Evolutionary conservation across 1,140 invertebrate genomes (phyloP).

Genomic region (Eriosoma lanigerum): DNA sequence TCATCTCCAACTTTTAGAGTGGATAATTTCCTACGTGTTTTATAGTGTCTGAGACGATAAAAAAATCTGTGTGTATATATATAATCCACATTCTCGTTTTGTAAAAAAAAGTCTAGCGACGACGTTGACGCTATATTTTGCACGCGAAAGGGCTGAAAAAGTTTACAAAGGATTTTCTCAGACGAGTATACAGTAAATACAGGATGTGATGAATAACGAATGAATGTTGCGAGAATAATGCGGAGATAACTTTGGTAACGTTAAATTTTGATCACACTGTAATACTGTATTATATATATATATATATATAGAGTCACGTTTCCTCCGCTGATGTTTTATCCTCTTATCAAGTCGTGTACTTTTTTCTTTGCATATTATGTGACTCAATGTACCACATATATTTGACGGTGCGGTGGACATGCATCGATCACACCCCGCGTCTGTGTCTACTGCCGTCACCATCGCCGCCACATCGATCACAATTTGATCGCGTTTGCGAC

Average conservation of each 20-base stretch:
- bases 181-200: too few relatives aligned
- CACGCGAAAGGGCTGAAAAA: neutral
- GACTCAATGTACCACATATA: too few relatives aligned
- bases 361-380: too few relatives aligned
- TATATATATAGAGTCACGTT: constrained; percentile 13
- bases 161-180: constrained; percentile 45
- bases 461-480: neutral
- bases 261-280: too few relatives aligned
- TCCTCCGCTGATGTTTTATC: too few relatives aligned
- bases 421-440: constrained; percentile 20
- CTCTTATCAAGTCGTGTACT: too few relatives aligned
- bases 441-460: too few relatives aligned
- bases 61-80: too few relatives aligned
- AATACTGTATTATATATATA: neutral
- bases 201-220: too few relatives aligned
- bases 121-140: neutral
- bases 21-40: constrained; percentile 2
- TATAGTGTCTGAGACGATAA: neutral
- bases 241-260: too few relatives aligned
- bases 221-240: too few relatives aligned
- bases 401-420: neutral
- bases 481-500: neutral
- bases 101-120: neutral
- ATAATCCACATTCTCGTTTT: too few relatives aligned
- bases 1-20: constrained; percentile 33